A percentile compares a stretch with the other conserved stretches of the same genome.
These are phyloP conservation scores for Cephalopterus ornatus DNA, from an alignment of 2,113 vertebrate species.

Conservation along the genomic window DNA sequence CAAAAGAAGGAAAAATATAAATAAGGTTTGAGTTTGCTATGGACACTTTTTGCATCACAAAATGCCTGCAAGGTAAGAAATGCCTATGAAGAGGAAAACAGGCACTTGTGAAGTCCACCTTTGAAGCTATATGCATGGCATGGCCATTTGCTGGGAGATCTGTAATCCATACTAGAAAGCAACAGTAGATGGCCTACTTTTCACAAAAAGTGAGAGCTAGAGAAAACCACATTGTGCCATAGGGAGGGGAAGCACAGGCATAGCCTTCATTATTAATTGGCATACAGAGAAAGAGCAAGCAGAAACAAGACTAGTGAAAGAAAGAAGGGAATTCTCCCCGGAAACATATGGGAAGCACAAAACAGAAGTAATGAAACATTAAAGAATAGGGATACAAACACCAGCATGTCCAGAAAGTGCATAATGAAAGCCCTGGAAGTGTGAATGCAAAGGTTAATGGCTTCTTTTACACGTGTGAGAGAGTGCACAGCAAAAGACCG, in stretches of 20 bases:
- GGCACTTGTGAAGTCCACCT: neutral
- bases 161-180: constrained; percentile 67
- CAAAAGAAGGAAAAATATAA: neutral
- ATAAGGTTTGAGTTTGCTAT: neutral
- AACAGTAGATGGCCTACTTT: constrained; percentile 80
- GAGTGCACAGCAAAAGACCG: neutral
- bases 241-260: constrained; percentile 30
- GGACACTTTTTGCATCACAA: neutral
- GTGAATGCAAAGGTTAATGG: constrained; percentile 57
- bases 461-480: neutral
- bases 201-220: constrained; percentile 68
- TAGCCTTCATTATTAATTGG: constrained; percentile 49
- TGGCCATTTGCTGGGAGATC: neutral
- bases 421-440: constrained; percentile 64
- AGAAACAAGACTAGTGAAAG: constrained; percentile 47
- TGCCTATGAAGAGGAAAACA: neutral
- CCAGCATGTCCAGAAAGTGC: constrained; percentile 22
- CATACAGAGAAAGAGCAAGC: neutral
- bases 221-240: constrained; percentile 9
- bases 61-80: neutral
- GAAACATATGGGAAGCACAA: constrained; percentile 52
- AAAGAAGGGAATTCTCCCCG: constrained; percentile 38
- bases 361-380: constrained; percentile 56
- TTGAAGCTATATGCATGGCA: neutral
- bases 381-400: constrained; percentile 48